Percentiles rank a stretch among this genome's conserved stretches.
Evolutionary conservation across 2,113 vertebrate genomes (phyloP).

Genomic region (Astatotilapia flaviijosephi): DNA sequence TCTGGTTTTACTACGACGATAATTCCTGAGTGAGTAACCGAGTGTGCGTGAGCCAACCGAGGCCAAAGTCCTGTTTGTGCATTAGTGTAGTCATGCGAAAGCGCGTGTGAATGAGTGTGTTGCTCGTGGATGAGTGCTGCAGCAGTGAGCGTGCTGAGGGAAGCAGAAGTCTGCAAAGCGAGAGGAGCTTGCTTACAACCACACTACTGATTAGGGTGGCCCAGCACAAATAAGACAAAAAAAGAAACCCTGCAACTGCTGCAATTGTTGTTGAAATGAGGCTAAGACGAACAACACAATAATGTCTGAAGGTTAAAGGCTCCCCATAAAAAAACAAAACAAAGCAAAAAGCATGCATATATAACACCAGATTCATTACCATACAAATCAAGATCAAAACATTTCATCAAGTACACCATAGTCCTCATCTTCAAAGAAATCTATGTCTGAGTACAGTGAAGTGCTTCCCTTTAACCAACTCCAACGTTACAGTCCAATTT

Average conservation of each 20-base stretch:
- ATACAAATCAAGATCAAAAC: conserved; percentile 59
- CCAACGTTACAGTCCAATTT: conserved; percentile 49
- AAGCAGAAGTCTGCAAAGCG: conserved; percentile 33
- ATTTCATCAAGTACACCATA: conserved; percentile 26
- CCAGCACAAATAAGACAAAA: neutral
- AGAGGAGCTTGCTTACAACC: conserved; percentile 21
- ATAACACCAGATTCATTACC: conserved; percentile 37
- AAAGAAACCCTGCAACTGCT: neutral
- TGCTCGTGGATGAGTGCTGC: conserved; percentile 35
- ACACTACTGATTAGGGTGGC: neutral
- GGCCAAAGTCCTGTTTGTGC: conserved; percentile 54
- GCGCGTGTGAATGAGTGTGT: conserved; percentile 47
- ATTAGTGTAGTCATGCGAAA: conserved; percentile 60
- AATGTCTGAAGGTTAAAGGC: conserved; percentile 23
- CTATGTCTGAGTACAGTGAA: conserved; percentile 21
- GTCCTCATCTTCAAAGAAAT: conserved; percentile 36
- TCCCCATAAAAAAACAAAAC: neutral
- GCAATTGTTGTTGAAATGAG: conserved; percentile 4
- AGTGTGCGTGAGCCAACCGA: conserved; percentile 48
- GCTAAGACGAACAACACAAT: conserved; percentile 10
- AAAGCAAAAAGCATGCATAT: conserved; percentile 9
- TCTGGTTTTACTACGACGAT: conserved; percentile 43
- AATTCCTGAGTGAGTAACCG: conserved; percentile 42
- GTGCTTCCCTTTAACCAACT: neutral
- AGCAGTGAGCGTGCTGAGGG: conserved; percentile 19